These are phyloP conservation scores for Drosophila bifasciata DNA, from an alignment of 1,140 invertebrate genomes.

Conservation along the genomic window DNA sequence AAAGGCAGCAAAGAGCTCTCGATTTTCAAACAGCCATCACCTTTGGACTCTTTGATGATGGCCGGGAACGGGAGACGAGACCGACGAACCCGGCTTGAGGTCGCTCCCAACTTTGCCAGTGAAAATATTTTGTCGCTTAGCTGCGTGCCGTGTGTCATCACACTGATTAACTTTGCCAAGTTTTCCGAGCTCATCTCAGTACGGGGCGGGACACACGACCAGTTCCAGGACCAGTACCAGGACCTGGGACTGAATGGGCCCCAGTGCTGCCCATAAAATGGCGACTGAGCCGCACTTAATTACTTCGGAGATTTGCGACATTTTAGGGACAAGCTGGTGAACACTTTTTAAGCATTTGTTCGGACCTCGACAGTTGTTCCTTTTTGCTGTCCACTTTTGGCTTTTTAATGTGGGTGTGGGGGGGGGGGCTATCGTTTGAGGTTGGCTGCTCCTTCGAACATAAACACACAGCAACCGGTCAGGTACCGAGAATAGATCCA, in stretches of 20 bases:
- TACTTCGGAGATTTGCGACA: constrained; percentile 64
- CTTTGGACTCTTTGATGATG: constrained; percentile 67
- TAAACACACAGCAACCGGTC: constrained; percentile 10
- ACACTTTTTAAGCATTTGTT: constrained; percentile 11
- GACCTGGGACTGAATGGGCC: constrained; percentile 10
- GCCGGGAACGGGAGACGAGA: constrained; percentile 10
- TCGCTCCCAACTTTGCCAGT: constrained; percentile 52
- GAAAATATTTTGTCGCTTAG: constrained; percentile 81
- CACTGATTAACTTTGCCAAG: constrained; percentile 78
- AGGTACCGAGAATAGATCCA: constrained; percentile 25
- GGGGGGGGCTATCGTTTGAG: constrained; percentile 42
- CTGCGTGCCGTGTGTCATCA: constrained; percentile 75
- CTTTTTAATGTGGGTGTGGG: constrained; percentile 36
- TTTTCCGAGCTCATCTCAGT: constrained; percentile 55
- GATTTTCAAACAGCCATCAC: constrained; percentile 76
- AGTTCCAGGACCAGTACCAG: constrained; percentile 9
- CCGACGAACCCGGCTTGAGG: constrained; percentile 31
- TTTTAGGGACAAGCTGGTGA: constrained; percentile 19
- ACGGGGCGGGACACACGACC: not conserved
- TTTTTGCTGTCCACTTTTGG: constrained; percentile 21
- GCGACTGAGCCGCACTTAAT: constrained; percentile 62
- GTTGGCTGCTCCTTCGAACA: constrained; percentile 14
- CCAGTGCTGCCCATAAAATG: constrained; percentile 30
- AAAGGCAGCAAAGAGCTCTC: constrained; percentile 33
- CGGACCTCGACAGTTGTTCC: not conserved